Percentiles rank a stretch among this genome's conserved stretches.
phyloP scores from a whole-genome alignment of 1,140 invertebrate genomes.

The Caenorhabditis briggsae region DNA sequence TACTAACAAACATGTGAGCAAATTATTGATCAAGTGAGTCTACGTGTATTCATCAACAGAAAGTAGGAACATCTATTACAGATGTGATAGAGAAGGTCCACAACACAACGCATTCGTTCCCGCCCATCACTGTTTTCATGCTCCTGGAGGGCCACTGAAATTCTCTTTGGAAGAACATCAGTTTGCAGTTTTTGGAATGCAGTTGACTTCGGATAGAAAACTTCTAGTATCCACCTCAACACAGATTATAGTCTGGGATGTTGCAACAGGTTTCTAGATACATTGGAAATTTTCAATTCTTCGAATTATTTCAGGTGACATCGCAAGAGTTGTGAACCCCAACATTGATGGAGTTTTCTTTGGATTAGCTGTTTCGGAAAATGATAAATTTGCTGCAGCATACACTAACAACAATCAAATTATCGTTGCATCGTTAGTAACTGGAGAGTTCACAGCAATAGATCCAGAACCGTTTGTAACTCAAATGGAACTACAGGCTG shows the following conservation, averaged over 20 bases:
- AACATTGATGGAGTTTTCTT: constrained; percentile 90
- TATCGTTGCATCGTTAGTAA: constrained; percentile 85
- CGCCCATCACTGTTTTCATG: constrained; percentile 93
- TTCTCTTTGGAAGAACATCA: constrained; percentile 94
- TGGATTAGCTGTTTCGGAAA: constrained; percentile 90
- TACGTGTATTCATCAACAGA: not conserved
- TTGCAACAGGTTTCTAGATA: constrained; percentile 83
- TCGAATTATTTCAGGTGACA: constrained; percentile 82
- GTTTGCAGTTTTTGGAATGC: constrained; percentile 95
- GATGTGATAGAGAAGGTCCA: constrained; percentile 86
- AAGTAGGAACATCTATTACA: constrained; percentile 74
- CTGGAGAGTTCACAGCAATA: constrained; percentile 80
- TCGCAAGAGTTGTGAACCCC: constrained; percentile 90
- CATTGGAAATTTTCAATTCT: not conserved
- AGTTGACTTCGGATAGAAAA: constrained; percentile 89
- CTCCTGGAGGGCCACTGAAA: constrained; percentile 84
- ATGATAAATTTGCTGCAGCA: constrained; percentile 95
- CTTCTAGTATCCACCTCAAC: constrained; percentile 95
- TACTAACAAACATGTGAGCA: constrained; percentile 87
- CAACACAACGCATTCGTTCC: constrained; percentile 91
- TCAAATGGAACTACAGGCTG: constrained; percentile 69
- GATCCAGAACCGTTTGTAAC: constrained; percentile 70
- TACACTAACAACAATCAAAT: constrained; percentile 95
- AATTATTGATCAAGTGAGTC: constrained; percentile 82
- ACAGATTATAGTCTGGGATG: constrained; percentile 88